These are phyloP conservation scores for Amphimallon solstitiale DNA, from an alignment of 2,888 invertebrate species.

Conservation along the genomic window DNA sequence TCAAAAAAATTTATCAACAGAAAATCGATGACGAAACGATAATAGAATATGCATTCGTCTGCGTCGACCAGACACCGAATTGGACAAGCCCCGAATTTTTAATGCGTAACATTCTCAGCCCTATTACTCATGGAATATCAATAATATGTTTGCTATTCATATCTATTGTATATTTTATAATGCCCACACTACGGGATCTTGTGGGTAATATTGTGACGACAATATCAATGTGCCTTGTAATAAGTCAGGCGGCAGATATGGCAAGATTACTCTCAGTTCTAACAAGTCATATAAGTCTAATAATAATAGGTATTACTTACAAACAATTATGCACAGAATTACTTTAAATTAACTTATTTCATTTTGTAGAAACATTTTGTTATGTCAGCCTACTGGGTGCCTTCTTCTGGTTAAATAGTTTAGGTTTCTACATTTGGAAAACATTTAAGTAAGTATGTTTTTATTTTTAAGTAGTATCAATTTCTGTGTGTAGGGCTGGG, in stretches of 20 bases:
- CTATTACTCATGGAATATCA: slow-evolving; percentile 78
- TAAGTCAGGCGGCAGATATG: slow-evolving; percentile 80
- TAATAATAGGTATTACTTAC: slow-evolving; percentile 74
- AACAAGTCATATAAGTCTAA: slow-evolving; percentile 81
- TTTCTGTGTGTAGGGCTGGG: too few relatives aligned
- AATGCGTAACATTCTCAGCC: slow-evolving; percentile 79
- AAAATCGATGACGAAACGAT: slow-evolving; percentile 67
- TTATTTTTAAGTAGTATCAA: background rate
- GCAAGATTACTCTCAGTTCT: slow-evolving; percentile 84
- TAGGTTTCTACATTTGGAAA: slow-evolving; percentile 89
- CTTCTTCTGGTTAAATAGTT: slow-evolving; percentile 87
- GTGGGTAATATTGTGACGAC: slow-evolving; percentile 88
- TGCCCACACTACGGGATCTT: slow-evolving; percentile 83
- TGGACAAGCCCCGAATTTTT: slow-evolving; percentile 81
- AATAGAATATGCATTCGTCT: slow-evolving; percentile 78
- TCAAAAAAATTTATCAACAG: slow-evolving; percentile 59
- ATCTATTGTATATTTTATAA: slow-evolving; percentile 82
- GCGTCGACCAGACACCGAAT: slow-evolving; percentile 74
- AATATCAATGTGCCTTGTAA: slow-evolving; percentile 79
- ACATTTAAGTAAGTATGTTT: slow-evolving; percentile 75
- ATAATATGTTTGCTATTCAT: slow-evolving; percentile 76
- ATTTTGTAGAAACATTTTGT: slow-evolving; percentile 76
- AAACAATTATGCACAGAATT: background rate
- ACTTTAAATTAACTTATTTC: slow-evolving; percentile 30
- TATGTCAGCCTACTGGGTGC: slow-evolving; percentile 81